Conservation (phyloP, 2,113 vertebrate species). For the Phylloscopus whistleri region DNA sequence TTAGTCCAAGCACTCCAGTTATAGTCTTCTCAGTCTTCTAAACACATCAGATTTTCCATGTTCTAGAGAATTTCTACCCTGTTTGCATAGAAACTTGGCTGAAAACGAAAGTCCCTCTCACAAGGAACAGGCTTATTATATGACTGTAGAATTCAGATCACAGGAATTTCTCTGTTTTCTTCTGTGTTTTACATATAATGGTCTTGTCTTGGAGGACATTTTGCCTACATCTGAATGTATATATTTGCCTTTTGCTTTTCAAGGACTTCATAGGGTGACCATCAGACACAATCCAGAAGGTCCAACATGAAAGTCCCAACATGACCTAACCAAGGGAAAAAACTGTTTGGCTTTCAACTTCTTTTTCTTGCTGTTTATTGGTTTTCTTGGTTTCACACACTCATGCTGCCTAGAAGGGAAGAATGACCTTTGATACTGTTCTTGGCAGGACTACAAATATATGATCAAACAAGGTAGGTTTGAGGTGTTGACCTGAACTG, state of each 20-base stretch:
- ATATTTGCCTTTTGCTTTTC: background rate
- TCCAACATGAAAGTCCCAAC: background rate
- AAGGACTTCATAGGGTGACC: fast-evolving
- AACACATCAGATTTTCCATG: background rate
- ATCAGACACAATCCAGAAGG: background rate
- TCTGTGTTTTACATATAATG: background rate
- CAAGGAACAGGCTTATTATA: background rate
- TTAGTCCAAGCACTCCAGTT: background rate
- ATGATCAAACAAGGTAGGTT: background rate
- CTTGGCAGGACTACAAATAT: background rate
- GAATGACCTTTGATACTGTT: background rate
- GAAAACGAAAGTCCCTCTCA: background rate
- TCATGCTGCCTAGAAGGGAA: background rate
- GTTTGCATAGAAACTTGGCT: background rate
- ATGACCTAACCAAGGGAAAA: background rate
- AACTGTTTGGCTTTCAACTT: background rate
- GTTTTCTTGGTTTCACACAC: background rate
- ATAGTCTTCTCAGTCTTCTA: background rate
- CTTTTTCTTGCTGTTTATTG: background rate
- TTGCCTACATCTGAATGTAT: background rate
- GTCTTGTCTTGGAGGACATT: background rate
- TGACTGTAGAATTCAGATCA: background rate
- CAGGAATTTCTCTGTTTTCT: background rate
- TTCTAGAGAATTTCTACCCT: background rate
- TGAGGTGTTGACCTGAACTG: background rate